Base-by-base conservation (phyloP, 1,140 invertebrate genomes). In the Hyposmocoma kahamanoa region DNA sequence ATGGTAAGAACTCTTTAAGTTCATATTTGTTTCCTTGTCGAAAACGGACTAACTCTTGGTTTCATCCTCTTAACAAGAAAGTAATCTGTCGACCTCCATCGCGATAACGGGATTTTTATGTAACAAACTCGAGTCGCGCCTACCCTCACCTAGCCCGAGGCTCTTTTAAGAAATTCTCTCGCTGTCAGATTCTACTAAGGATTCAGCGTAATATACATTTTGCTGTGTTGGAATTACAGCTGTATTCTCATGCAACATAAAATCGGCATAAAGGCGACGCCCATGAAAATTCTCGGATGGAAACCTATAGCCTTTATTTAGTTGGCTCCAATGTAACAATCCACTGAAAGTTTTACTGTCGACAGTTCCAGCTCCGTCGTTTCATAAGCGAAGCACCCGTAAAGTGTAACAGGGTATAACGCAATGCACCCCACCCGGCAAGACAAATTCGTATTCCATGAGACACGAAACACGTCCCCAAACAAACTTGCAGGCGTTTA, bases 51-150 rank as follows among this genome's bases (percentile, higher is more conserved):
- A 66, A 69, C 67, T 77, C 78, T 74, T 84, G 71, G 78, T 79
- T 74, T 76, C 68, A 81, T 81, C 77, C 67, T 75, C 69, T 81
- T 81, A 84, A 84, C 81, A 79, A 78, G 79, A 79, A 81, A 83
- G 72, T 82, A 83, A 83, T 84, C 74, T 83, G 76, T 77, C 72
- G 71, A 68, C 73, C 67, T 72, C 60, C 75, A 65, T 70, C 60
- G 70, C 71, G 74, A 79, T 83, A 82, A 85, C 79, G 67, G 68
- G 71, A 85, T 85, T 85, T 83, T 85, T 85, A 74, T 83, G 76
- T 85, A 76, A 80, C 76, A 82, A 81, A 73, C 72, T 72, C 64
- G 69, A 69, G 61, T 81, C 71, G 70, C 77, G 77, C 79, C 79
- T 75, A 75, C 81, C 79, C 77, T 80, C 67, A 72, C 77, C 77